phyloP scores from a whole-genome alignment of 1,140 invertebrate species.

The Melipona quadrifasciata region DNA sequence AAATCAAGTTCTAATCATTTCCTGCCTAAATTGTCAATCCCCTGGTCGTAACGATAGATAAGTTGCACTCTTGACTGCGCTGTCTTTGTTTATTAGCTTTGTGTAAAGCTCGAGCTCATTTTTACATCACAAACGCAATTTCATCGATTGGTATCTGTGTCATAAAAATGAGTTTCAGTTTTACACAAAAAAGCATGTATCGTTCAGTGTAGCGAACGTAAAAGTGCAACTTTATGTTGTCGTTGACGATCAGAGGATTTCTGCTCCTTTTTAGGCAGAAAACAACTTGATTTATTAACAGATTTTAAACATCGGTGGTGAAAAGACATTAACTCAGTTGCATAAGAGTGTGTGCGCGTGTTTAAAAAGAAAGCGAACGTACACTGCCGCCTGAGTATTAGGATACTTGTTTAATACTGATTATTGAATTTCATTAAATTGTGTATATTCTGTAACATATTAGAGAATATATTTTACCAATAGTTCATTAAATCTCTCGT shows the following conservation, averaged over 20 bases:
- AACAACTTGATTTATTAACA: background rate
- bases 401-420: background rate
- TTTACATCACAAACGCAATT: too few relatives aligned
- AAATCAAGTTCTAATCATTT: constrained; percentile 39
- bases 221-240: constrained; percentile 40
- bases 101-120: too few relatives aligned
- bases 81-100: too few relatives aligned
- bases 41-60: too few relatives aligned
- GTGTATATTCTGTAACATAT: background rate
- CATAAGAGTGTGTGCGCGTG: constrained; percentile 31
- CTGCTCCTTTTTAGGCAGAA: constrained; percentile 41
- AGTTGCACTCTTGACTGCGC: too few relatives aligned
- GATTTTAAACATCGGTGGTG: constrained; percentile 46
- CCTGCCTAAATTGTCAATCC: background rate
- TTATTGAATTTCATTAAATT: background rate
- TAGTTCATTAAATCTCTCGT: background rate
- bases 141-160: background rate
- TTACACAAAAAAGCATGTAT: constrained; percentile 24
- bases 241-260: constrained; percentile 37
- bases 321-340: constrained; percentile 48
- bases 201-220: constrained; percentile 43
- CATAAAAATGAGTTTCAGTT: constrained; percentile 54
- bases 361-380: constrained; percentile 13
- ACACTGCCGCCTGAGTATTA: background rate
- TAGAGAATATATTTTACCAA: background rate